Base-by-base conservation (phyloP, 1,140 invertebrate genomes). In the Sipha flava region DNA sequence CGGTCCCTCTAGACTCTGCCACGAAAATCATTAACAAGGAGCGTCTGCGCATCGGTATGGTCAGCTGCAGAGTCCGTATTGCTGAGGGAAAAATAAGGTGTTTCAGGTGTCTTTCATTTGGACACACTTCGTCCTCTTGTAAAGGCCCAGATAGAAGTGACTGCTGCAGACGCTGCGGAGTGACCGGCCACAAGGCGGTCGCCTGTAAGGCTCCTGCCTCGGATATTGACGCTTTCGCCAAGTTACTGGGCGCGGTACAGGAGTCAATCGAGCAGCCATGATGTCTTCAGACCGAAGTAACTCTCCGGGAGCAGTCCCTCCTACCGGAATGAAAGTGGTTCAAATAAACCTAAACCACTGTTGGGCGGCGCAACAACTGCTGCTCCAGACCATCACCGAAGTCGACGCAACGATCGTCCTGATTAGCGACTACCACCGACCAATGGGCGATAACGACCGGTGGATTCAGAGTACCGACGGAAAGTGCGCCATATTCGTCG, bases 191-290 rank as follows among this genome's bases (percentile, higher is more conserved):
- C 16, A 21, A 21, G n/a, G 12, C 34, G n/a, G 37, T n/a, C 3
- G 9, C 1, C 2, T 66, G 62, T 14, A 23, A 18, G 1, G 34
- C 62, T 1, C 0, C 31, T 6, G 9, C 1, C 3, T 0, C 7
- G 2, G 37, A 16, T 12, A 14, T 1, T 2, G 12, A 3, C 1
- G 62, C 5, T 0, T 59, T 59, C 6, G 54, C 29, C 0, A 66
- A 3, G 9, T 1, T 66, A 0, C 9, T 66, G 0, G 34, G 9
- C 1, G n/a, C 16, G 12, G 43, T 45, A 9, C 2, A 2, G 10
- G 1, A 1, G 10, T 0, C 1, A 40, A n/a, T n/a, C n/a, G n/a
- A 0, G 14, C 6, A 6, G 0, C 37, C 10, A 40, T 3, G 21
- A 12, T 66, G 3, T 3, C 0, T 3, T 0, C n/a, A 0, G 2